Evolutionary conservation across 2,113 vertebrate species (phyloP).

Genomic region (Vimba vimba): DNA sequence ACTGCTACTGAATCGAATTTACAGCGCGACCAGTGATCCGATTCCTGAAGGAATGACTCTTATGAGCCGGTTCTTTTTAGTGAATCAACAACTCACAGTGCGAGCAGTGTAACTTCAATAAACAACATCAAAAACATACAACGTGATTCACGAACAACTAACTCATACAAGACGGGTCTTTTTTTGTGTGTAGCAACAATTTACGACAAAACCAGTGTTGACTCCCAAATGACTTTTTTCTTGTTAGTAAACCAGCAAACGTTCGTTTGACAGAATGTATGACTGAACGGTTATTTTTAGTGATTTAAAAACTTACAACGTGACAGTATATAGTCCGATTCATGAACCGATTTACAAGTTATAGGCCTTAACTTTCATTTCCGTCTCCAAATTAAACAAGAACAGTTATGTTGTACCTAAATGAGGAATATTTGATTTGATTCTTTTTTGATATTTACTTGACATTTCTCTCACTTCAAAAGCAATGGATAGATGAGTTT

Average conservation of each 20-base stretch:
- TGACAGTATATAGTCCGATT: background rate
- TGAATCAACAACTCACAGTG: background rate
- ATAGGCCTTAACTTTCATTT: background rate
- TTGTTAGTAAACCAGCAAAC: background rate
- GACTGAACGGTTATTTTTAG: too few relatives aligned
- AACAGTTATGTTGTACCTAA: too few relatives aligned
- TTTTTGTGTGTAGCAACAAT: background rate
- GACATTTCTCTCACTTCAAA: background rate
- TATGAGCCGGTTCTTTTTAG: background rate
- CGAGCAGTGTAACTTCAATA: background rate
- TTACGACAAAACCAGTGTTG: background rate
- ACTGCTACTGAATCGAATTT: too few relatives aligned
- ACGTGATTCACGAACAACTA: background rate
- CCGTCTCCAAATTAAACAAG: background rate
- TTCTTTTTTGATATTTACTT: background rate
- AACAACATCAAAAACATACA: background rate
- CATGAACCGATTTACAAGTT: background rate
- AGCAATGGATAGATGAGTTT: constrained; percentile 95
- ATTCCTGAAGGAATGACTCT: background rate
- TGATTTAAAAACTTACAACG: too few relatives aligned
- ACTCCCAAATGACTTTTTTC: background rate
- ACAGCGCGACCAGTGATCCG: background rate
- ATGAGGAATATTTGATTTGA: background rate
- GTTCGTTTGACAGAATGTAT: background rate
- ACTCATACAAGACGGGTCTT: background rate